phyloP scores from a whole-genome alignment of 2,113 vertebrate species.

The Thomomys bottae region DNA sequence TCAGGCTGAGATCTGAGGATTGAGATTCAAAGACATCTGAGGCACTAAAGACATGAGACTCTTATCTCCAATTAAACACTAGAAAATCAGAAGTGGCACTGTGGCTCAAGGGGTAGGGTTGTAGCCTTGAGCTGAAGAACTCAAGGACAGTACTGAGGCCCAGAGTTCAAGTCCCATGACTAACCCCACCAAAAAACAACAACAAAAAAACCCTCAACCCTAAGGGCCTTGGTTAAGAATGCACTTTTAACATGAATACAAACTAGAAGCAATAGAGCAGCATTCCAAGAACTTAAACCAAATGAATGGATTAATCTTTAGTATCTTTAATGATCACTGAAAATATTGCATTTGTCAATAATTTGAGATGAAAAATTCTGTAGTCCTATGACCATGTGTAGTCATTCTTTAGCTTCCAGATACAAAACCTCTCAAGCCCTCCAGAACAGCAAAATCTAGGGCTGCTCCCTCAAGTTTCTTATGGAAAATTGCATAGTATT shows the following conservation, averaged over 20 bases:
- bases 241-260: neutral
- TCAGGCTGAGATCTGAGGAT: no score
- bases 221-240: neutral
- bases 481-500: neutral
- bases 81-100: no score
- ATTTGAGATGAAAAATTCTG: neutral
- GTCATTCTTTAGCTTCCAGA: no score
- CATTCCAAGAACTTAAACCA: neutral
- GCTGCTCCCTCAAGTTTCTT: neutral
- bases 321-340: neutral
- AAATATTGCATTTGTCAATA: neutral
- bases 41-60: no score
- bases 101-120: no score
- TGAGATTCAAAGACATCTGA: no score
- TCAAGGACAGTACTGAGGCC: no score
- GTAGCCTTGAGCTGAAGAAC: no score
- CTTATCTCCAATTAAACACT: no score
- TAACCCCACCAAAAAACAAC: no score
- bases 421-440: neutral
- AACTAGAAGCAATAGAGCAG: neutral
- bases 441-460: neutral
- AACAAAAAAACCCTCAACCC: neutral
- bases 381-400: neutral
- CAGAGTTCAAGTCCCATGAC: no score
- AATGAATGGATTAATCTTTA: neutral